phyloP scores from a whole-genome alignment of 2,888 invertebrate species.

The Coleophora flavipennella region DNA sequence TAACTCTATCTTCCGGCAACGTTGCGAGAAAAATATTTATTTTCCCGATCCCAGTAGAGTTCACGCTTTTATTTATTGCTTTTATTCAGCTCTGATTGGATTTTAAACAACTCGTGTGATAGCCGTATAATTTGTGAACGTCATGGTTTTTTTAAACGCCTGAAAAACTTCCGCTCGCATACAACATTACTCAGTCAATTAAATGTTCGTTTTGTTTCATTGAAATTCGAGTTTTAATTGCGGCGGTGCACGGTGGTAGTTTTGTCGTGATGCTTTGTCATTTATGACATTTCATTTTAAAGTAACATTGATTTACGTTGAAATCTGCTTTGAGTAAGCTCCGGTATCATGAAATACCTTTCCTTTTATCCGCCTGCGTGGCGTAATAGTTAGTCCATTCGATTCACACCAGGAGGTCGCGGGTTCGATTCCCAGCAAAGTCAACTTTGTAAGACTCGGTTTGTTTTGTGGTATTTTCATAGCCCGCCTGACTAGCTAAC shows the following conservation, averaged over 20 bases:
- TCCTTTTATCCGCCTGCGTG: no score
- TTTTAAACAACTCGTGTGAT: conserved; percentile 48
- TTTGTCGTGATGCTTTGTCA: conserved; percentile 10
- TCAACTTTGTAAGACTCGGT: no score
- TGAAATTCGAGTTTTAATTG: not conserved
- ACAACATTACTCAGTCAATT: conserved; percentile 14
- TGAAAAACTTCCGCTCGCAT: not conserved
- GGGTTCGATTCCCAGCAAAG: no score
- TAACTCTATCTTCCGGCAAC: conserved; percentile 1
- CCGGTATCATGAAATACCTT: not conserved
- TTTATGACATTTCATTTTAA: not conserved
- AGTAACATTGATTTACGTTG: not conserved
- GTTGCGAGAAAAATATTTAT: conserved; percentile 30
- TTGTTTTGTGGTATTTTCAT: no score
- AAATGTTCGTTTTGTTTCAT: not conserved
- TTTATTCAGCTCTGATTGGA: conserved; percentile 41
- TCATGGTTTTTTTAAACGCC: not conserved
- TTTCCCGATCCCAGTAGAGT: conserved; percentile 21
- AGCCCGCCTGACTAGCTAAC: no score
- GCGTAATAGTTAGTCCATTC: no score
- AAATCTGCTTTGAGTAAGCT: not conserved
- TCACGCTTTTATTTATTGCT: conserved; percentile 40
- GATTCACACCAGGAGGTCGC: no score
- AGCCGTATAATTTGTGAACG: conserved; percentile 38
- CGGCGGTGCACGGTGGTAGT: not conserved